Conservation (phyloP, 2,888 invertebrate genomes). For the Iphiclides podalirius region DNA sequence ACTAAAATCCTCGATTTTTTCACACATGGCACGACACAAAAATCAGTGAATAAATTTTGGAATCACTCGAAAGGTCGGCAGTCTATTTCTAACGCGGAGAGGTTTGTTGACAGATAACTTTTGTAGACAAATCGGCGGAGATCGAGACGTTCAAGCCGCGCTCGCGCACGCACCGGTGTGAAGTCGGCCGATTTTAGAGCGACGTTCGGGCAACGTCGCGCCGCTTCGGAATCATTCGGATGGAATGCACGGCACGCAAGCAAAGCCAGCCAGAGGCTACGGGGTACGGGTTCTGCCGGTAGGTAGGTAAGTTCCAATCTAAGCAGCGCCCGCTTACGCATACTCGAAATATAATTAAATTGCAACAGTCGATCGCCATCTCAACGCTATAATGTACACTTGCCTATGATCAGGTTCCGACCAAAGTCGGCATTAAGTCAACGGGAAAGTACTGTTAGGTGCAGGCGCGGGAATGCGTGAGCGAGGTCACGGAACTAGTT, state of each 20-base stretch:
- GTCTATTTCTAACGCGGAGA: slow-evolving; percentile 63
- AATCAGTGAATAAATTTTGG: slow-evolving; percentile 61
- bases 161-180: slow-evolving; percentile 77
- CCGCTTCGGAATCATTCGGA: slow-evolving; percentile 52
- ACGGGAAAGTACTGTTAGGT: slow-evolving; percentile 80
- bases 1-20: slow-evolving; percentile 52
- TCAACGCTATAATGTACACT: slow-evolving; percentile 68
- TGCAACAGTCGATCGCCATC: slow-evolving; percentile 72
- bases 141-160: slow-evolving; percentile 74
- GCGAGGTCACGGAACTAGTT: slow-evolving; percentile 81
- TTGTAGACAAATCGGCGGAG: slow-evolving; percentile 54
- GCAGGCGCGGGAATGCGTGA: slow-evolving; percentile 80
- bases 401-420: slow-evolving; percentile 76
- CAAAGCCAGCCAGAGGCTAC: slow-evolving; percentile 47
- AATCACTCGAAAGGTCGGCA: slow-evolving; percentile 57
- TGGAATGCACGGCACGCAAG: slow-evolving; percentile 72
- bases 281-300: slow-evolving; percentile 53
- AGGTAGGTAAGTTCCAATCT: slow-evolving; percentile 54
- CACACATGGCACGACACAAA: slow-evolving; percentile 59
- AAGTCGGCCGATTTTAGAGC: slow-evolving; percentile 68
- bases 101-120: slow-evolving; percentile 76
- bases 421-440: slow-evolving; percentile 78
- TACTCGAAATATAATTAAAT: slow-evolving; percentile 77
- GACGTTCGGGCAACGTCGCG: slow-evolving; percentile 54
- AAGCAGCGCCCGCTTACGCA: slow-evolving; percentile 62